Evolutionary conservation across 2,797 vertebrate species (phyloP).

Genomic region (Myiotriccus ornatus): DNA sequence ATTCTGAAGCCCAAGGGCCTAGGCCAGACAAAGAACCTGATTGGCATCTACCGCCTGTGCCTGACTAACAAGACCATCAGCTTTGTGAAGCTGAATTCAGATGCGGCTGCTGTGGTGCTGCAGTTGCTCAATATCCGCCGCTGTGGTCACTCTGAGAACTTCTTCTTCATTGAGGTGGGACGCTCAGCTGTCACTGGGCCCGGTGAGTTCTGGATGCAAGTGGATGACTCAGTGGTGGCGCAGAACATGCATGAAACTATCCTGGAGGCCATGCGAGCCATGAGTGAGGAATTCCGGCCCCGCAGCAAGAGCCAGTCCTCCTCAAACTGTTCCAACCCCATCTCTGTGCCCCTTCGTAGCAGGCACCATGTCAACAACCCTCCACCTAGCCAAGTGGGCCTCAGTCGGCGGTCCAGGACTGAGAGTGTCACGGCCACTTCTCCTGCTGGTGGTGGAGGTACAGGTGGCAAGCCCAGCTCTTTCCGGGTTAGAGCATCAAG

Average conservation of each 20-base stretch:
- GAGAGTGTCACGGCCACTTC: conserved; percentile 85
- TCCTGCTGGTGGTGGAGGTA: conserved; percentile 76
- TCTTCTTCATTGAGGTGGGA: conserved; percentile 90
- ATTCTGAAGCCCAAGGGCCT: conserved; percentile 89
- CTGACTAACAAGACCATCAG: conserved; percentile 89
- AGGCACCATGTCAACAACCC: conserved; percentile 85
- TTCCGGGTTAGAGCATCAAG: conserved; percentile 87
- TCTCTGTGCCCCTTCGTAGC: conserved; percentile 84
- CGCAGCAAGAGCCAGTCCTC: conserved; percentile 89
- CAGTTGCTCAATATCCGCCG: conserved; percentile 89
- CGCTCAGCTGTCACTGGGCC: conserved; percentile 86
- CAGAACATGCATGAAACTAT: conserved; percentile 92
- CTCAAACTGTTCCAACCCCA: conserved; percentile 87
- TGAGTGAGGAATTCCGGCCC: conserved; percentile 88
- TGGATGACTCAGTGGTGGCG: conserved; percentile 87
- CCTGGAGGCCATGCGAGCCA: conserved; percentile 88
- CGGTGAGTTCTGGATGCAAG: conserved; percentile 91
- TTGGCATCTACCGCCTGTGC: conserved; percentile 89
- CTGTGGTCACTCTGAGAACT: conserved; percentile 89
- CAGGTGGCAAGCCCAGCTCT: conserved; percentile 77
- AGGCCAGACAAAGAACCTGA: conserved; percentile 87
- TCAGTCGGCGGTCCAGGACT: conserved; percentile 81
- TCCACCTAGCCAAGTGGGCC: conserved; percentile 86
- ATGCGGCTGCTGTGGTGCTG: conserved; percentile 85
- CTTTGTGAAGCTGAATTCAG: conserved; percentile 88